Evolutionary conservation across 2,888 invertebrate species (phyloP), one percentile per base, ranked within the genome.

Genomic region (Calliopum simillimum): DNA sequence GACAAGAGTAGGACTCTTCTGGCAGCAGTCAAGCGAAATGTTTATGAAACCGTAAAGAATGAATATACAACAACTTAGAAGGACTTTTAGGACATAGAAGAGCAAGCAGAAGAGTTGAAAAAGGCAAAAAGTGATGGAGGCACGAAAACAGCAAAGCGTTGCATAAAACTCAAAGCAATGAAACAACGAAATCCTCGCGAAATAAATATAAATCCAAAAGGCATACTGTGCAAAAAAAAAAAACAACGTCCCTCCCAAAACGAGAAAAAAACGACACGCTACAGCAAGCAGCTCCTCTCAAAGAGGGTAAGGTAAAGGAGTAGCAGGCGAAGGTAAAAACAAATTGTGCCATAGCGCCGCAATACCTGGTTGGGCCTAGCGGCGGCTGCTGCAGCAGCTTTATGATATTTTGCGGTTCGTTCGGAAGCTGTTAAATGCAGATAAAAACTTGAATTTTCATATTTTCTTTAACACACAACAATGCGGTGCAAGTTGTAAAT

Each of bases 141-240:
- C 12, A 16, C 46, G 49, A 23, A 47, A 11, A 13, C 21, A 19
- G 55, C 21, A 21, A 56, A 56, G 21, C 21, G 55, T 23, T 25
- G 23, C 21, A 21, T 14, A 25, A 14, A 23, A 56, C 14, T 23
- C 19, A 56, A 14, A 23, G 55, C 55, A 11, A 53, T 6, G 53
- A 41, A 68, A 44, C 43, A 59, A 44, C 33, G 33, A 55, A 56
- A 68, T 61, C 46, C 64, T 59, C 71, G 64, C 68, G 62, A 69
- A 71, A 56, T 47, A 74, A 67, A 72, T 73, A 70, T 61, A 65
- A 72, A 73, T 73, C 73, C 73, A 72, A 69, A 68, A 49, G 71
- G 67, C 69, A 55, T 53, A 43, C 53, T 19, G 53, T 25, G 58
- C 49, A 49, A 19, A 43, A 47, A n/a, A 66, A 58, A 71, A 62